Conservation (phyloP, 1,140 invertebrate species). For the Aphaenogaster floridana region DNA sequence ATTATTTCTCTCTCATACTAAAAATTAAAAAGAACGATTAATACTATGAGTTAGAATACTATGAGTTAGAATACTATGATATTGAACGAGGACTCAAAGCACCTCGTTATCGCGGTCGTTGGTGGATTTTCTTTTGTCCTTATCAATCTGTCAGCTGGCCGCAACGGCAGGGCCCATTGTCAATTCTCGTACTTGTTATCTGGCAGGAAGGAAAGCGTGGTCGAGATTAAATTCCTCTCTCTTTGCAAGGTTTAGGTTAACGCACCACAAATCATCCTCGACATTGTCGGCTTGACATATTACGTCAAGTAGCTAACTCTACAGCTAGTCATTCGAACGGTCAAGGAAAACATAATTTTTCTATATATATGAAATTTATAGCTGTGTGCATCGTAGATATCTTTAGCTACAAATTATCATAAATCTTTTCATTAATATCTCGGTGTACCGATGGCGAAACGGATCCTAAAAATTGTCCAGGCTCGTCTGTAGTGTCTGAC, state of each 20-base stretch:
- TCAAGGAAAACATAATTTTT: conserved; percentile 4
- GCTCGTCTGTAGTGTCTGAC: neutral
- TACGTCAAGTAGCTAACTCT: neutral
- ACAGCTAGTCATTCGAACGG: neutral
- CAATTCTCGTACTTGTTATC: conserved; percentile 71
- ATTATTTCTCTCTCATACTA: neutral
- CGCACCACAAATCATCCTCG: conserved; percentile 45
- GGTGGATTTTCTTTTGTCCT: conserved; percentile 44
- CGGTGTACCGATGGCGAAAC: neutral
- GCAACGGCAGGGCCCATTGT: conserved; percentile 61
- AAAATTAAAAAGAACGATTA: neutral
- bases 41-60: conserved; percentile 1
- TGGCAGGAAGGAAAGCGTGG: conserved; percentile 73
- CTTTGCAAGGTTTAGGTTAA: conserved; percentile 79
- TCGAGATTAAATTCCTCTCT: conserved; percentile 74
- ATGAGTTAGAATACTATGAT: conserved; percentile 26
- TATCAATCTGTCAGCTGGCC: conserved; percentile 68
- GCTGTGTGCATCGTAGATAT: neutral
- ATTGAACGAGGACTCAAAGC: neutral
- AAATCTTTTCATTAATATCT: neutral
- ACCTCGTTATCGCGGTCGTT: conserved; percentile 44
- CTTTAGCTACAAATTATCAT: neutral
- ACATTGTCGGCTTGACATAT: neutral
- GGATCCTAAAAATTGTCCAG: neutral
- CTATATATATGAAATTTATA: neutral